Evolutionary conservation across 2,888 invertebrate genomes (phyloP).

Genomic region (Hesperia comma): DNA sequence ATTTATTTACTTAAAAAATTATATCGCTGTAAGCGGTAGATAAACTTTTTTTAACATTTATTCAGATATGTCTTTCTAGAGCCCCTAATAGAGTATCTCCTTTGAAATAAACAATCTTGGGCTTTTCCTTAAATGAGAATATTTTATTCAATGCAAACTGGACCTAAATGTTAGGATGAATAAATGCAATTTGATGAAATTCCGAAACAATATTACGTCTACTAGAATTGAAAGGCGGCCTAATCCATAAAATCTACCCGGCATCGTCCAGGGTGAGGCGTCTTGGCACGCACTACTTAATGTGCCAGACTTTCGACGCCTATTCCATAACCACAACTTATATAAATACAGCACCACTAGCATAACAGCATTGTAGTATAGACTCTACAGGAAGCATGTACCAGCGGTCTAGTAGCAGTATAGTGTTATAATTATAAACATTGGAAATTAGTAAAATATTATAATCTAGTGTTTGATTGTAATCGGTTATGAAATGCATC

Average conservation of each 20-base stretch:
- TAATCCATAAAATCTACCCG: neutral
- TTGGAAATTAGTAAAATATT: too few relatives aligned
- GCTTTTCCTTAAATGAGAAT: too few relatives aligned
- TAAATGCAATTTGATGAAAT: neutral
- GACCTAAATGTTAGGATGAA: too few relatives aligned
- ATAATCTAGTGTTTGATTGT: too few relatives aligned
- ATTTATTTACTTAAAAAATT: too few relatives aligned
- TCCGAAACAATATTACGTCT: neutral
- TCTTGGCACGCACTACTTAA: constrained; percentile 25
- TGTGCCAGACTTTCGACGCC: constrained; percentile 10
- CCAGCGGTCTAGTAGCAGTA: too few relatives aligned
- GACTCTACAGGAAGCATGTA: neutral
- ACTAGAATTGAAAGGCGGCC: neutral
- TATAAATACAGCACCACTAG: neutral
- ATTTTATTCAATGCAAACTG: too few relatives aligned
- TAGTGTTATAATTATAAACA: too few relatives aligned
- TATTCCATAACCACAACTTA: neutral
- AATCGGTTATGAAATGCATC: too few relatives aligned
- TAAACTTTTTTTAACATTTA: too few relatives aligned
- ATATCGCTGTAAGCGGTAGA: too few relatives aligned
- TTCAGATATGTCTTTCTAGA: neutral
- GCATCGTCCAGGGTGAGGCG: constrained; percentile 4
- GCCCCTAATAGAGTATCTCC: neutral
- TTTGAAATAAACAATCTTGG: neutral
- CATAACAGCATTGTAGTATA: neutral